These are phyloP conservation scores for Perca fluviatilis DNA, from an alignment of 2,113 vertebrate genomes.

Conservation along the genomic window DNA sequence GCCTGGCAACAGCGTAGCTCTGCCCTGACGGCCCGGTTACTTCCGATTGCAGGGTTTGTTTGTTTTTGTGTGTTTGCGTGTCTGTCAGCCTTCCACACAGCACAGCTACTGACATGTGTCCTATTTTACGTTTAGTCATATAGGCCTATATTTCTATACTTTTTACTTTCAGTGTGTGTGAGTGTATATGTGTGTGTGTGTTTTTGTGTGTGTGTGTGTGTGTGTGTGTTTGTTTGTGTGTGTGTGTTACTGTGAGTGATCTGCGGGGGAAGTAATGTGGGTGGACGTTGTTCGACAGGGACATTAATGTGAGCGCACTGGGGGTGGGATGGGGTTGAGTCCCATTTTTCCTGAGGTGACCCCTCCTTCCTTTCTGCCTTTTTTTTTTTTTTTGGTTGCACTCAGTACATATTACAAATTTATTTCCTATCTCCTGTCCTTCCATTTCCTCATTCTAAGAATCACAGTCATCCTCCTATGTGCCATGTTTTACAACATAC, in stretches of 20 bases:
- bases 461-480: constrained; percentile 33
- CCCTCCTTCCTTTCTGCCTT: constrained; percentile 38
- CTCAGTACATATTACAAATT: constrained; percentile 64
- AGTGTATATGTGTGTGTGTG: constrained; percentile 9
- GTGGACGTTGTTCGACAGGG: constrained; percentile 69
- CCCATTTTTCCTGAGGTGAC: constrained; percentile 63
- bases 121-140: constrained; percentile 1
- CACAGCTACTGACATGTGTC: constrained; percentile 6
- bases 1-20: constrained; percentile 84
- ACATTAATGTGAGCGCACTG: constrained; percentile 62
- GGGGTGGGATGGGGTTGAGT: constrained; percentile 21
- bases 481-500: constrained; percentile 48
- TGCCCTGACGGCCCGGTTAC: constrained; percentile 71
- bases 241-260: constrained; percentile 38
- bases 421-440: constrained; percentile 50
- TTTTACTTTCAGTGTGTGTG: constrained; percentile 1
- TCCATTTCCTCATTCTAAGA: constrained; percentile 32
- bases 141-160: neutral
- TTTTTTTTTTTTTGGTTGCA: constrained; percentile 22
- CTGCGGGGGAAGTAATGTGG: constrained; percentile 65
- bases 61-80: constrained; percentile 38
- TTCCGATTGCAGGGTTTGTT: constrained; percentile 67
- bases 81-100: constrained; percentile 10
- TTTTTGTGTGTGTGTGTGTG: constrained; percentile 10
- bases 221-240: constrained; percentile 11